Evolutionary conservation across 2,113 vertebrate genomes (phyloP).

Genomic region (Balaeniceps rex): DNA sequence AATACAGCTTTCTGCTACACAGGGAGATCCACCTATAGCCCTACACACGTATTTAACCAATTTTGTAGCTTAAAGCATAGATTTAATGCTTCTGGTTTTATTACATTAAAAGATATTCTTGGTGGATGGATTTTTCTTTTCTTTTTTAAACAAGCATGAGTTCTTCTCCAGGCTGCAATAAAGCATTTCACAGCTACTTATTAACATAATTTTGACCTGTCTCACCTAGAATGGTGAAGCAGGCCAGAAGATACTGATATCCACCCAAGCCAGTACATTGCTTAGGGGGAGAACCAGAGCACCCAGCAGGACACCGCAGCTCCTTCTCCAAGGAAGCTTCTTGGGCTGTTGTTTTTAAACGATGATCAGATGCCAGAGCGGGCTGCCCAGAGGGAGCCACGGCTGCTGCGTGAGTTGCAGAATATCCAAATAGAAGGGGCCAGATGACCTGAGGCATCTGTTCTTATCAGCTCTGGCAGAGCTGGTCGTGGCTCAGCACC

Average conservation of each 20-base stretch:
- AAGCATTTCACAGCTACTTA: background rate
- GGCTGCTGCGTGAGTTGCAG: background rate
- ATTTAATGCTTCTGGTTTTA: background rate
- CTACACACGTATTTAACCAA: background rate
- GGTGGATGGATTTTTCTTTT: background rate
- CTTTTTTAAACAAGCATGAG: background rate
- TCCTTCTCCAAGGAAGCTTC: background rate
- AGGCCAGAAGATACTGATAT: background rate
- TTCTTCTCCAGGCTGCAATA: background rate
- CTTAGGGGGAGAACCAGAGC: background rate
- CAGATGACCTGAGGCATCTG: fast-evolving
- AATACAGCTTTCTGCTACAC: background rate
- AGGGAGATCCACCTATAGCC: background rate
- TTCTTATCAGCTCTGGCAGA: background rate
- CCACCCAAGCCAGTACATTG: background rate
- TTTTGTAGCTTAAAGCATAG: background rate
- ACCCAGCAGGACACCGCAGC: background rate
- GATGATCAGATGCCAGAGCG: background rate
- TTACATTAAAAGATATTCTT: background rate
- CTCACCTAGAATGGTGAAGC: background rate
- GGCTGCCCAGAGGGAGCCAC: background rate
- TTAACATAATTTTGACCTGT: background rate
- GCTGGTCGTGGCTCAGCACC: background rate
- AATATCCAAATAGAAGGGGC: background rate
- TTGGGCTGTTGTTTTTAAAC: background rate